Evolutionary conservation across 2,113 vertebrate genomes (phyloP).

Genomic region (Australoheros scitulus): DNA sequence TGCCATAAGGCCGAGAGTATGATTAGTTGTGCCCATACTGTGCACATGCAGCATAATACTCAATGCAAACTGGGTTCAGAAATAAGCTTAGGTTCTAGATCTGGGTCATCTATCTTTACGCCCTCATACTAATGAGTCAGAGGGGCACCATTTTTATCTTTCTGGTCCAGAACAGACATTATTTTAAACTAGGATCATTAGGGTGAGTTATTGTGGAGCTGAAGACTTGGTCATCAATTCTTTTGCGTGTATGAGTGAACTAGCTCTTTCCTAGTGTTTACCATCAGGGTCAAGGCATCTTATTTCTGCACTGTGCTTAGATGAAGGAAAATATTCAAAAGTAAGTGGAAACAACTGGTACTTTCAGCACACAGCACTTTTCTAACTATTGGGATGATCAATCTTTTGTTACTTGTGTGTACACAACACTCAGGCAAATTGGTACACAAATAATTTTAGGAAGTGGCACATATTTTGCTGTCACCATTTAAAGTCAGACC

Average conservation of each 20-base stretch:
- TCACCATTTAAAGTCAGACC: slow-evolving; percentile 31
- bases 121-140: slow-evolving; percentile 79
- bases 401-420: slow-evolving; percentile 64
- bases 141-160: slow-evolving; percentile 79
- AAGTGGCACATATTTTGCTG: slow-evolving; percentile 56
- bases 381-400: slow-evolving; percentile 59
- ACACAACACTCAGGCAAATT: slow-evolving; percentile 61
- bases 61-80: slow-evolving; percentile 57
- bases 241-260: slow-evolving; percentile 70
- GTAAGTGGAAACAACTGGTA: slow-evolving; percentile 49
- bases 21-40: slow-evolving; percentile 23
- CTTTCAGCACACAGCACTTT: slow-evolving; percentile 59
- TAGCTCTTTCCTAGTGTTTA: slow-evolving; percentile 66
- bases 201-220: slow-evolving; percentile 76
- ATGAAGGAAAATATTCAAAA: slow-evolving; percentile 47
- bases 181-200: slow-evolving; percentile 82
- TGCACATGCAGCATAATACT: slow-evolving; percentile 18
- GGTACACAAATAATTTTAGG: slow-evolving; percentile 66
- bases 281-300: slow-evolving; percentile 39
- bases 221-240: slow-evolving; percentile 71
- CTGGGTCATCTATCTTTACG: slow-evolving; percentile 82
- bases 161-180: slow-evolving; percentile 74
- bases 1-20: slow-evolving; percentile 19
- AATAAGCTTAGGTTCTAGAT: slow-evolving; percentile 74
- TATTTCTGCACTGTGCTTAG: slow-evolving; percentile 39